Evolutionary conservation across 2,113 vertebrate genomes (phyloP), one percentile per base, ranked within the genome.

Genomic region (Poicephalus gulielmi): DNA sequence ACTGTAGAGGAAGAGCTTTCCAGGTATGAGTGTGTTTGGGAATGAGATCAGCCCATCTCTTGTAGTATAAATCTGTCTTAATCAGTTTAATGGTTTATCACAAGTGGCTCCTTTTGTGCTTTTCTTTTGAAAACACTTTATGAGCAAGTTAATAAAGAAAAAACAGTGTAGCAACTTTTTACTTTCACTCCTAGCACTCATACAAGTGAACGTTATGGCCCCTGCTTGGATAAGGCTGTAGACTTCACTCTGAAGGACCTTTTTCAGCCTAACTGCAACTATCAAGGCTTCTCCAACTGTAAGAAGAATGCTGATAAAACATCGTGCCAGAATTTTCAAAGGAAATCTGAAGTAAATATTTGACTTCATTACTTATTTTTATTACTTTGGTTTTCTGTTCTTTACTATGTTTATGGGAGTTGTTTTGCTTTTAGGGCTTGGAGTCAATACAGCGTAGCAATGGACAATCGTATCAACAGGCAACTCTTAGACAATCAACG

Each of bases 1-100:
- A 97, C 70, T 94, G 92, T 98, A 80, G 97, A 97, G 82, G 97
- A 98, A 82, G 97, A 98, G 77, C 96, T 98, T 86, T 97, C 81
- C 75, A 97, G 97, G 98, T 98, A 96, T 15, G 83, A 88, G 8
- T 3, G 2, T n/a, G 8, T 60, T 39, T 78, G 63, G 37, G 39
- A 83, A n/a, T 10, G 19, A 67, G 49, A 74, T 15, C 11, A 15
- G 49, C 9, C 30, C 13, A 8, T 41, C 17, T 43, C 28, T 49
- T 69, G 11, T 23, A 46, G 35, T 3, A 7, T 63, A 9, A n/a
- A 10, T n/a, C 14, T 22, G 6, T 23, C 6, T 22, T 80, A 17
- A 19, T 75, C 35, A 23, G 9, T 55, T 14, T 78, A 37, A 59
- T 10, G 12, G 18, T 10, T 66, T 35, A 50, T 44, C 75, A 46